Conservation (phyloP, 2,888 invertebrate genomes). For the Alitta virens region DNA sequence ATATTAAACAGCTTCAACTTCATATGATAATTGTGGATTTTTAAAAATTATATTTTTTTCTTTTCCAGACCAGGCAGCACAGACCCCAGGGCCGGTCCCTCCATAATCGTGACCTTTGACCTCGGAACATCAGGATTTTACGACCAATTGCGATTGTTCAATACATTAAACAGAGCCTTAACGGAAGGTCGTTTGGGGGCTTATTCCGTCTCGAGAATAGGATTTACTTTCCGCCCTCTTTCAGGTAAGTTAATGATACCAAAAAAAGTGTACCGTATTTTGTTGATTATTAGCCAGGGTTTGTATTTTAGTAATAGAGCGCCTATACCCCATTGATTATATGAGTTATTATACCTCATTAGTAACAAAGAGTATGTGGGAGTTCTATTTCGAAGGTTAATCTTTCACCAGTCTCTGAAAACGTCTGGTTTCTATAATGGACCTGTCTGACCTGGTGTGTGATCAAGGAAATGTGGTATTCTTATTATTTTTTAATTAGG, state of each 20-base stretch:
- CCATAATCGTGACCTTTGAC: conserved; percentile 66
- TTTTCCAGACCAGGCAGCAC: conserved; percentile 33
- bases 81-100: conserved; percentile 20
- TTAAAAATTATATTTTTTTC: conserved; percentile 7
- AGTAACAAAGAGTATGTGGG: no score
- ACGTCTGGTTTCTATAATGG: no score
- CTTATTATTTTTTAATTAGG: no score
- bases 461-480: no score
- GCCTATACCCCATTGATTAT: no score
- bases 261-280: no score
- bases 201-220: conserved; percentile 63
- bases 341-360: no score
- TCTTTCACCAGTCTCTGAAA: no score
- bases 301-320: no score
- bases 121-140: conserved; percentile 66
- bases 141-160: conserved; percentile 61
- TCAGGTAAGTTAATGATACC: conserved; percentile 61
- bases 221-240: conserved; percentile 65
- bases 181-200: conserved; percentile 60
- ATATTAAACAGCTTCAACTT: background rate
- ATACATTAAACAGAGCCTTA: conserved; percentile 65
- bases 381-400: no score
- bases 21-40: background rate
- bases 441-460: no score
- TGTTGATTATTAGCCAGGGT: no score